These are phyloP conservation scores for Cyprinus carpio DNA, from an alignment of 2,113 vertebrate species.

Conservation along the genomic window DNA sequence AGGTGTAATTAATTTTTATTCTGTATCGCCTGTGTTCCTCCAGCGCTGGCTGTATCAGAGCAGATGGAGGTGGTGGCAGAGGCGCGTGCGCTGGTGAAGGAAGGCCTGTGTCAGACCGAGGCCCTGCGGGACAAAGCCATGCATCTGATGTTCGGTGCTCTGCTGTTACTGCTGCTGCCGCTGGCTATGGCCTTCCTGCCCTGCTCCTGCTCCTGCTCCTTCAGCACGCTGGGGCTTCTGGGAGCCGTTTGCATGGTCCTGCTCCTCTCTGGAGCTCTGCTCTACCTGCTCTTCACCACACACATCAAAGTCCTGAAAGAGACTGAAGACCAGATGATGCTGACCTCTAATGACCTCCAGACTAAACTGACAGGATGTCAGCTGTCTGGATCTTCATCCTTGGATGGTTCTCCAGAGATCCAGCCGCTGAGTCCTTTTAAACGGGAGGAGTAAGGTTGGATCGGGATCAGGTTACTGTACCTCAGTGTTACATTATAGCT, in stretches of 20 bases:
- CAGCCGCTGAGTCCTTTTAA: neutral
- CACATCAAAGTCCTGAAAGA: slow-evolving; percentile 76
- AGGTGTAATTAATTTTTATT: neutral
- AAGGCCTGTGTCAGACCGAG: slow-evolving; percentile 70
- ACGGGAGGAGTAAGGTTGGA: slow-evolving; percentile 9
- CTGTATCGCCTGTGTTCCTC: neutral
- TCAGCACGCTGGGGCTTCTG: neutral
- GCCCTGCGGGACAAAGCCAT: slow-evolving; percentile 62
- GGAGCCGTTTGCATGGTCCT: slow-evolving; percentile 46
- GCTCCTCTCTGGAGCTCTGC: slow-evolving; percentile 60
- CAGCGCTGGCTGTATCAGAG: slow-evolving; percentile 49
- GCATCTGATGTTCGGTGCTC: slow-evolving; percentile 69
- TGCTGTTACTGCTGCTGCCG: slow-evolving; percentile 70
- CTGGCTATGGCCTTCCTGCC: slow-evolving; percentile 49
- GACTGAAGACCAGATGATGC: slow-evolving; percentile 73
- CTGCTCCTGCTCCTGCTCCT: slow-evolving; percentile 68
- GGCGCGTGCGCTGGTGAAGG: slow-evolving; percentile 66
- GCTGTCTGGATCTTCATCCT: neutral
- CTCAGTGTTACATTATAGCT: slow-evolving; percentile 27
- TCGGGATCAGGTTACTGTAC: slow-evolving; percentile 12
- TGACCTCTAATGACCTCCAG: slow-evolving; percentile 62
- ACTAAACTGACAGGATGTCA: slow-evolving; percentile 41
- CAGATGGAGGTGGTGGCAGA: slow-evolving; percentile 69
- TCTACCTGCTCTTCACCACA: slow-evolving; percentile 74
- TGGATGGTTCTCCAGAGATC: neutral